Base-by-base conservation (phyloP, 92 coral and sea anemone genomes). In the Metridium senile region DNA sequence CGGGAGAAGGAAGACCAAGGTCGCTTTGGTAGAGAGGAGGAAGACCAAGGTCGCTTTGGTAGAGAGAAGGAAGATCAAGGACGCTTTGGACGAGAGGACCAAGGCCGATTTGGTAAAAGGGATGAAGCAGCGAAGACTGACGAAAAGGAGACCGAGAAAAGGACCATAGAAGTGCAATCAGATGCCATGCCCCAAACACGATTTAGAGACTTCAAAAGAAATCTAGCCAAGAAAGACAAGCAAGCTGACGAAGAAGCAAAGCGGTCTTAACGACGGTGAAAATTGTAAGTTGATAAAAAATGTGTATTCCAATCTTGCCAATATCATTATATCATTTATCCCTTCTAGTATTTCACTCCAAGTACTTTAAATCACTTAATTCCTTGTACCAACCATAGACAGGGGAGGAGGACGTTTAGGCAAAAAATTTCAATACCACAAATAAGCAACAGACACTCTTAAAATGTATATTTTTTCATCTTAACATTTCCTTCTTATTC, bases 11-110 rank as follows among this genome's bases (percentile, higher is more conserved):
- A 16, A 45, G 19, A 45, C 51, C 51, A 45, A 16, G 51, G 51
- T 10, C 87, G 91, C 9, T 87, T 87, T 73, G 81, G 80, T 20
- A 82, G 77, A 6, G 70, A 45, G 51, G 7, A 45, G 51, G 51
- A 16, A 45, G 25, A 65, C 58, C 76, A 77, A 70, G 91, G 91
- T 10, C 87, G 91, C 9, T 87, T 87, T 73, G 81, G 80, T 20
- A 82, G 77, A 6, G 70, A 45, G 51, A 45, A 16, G 51, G 51
- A 64, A 56, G 25, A 65, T 46, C 84, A 77, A 74, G 91, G 91
- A 18, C 80, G 88, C 17, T 83, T 83, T 26, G 88, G 88, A 32
- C 32, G 88, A 28, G 75, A 82, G 39, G 76, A 53, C 10, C 74
- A 76, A 13, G 81, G 81, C 23, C 71, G 81, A 18, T 76, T 76